Percentiles rank a stretch among this genome's conserved stretches.
phyloP scores from a whole-genome alignment of 2,797 vertebrate genomes.

The Cryptoblepharus egeriae region DNA sequence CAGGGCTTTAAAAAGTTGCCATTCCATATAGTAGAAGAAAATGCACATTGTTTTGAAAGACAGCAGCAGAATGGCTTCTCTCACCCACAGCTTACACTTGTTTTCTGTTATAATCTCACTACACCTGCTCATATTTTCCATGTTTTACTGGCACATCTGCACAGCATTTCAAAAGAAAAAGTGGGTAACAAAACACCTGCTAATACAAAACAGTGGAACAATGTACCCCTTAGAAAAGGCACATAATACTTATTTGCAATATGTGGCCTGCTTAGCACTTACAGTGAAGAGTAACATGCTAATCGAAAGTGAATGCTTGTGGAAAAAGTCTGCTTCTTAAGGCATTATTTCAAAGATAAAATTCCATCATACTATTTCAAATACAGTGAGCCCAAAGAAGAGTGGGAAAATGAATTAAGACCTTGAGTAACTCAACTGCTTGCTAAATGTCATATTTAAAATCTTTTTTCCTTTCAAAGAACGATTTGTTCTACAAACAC shows the following conservation, averaged over 20 bases:
- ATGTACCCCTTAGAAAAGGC: neutral
- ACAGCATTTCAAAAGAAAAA: neutral
- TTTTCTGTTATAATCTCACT: neutral
- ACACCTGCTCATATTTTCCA: conserved; percentile 2
- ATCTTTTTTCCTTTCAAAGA: neutral
- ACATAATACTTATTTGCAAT: neutral
- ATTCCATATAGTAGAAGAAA: neutral
- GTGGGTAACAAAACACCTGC: conserved; percentile 3
- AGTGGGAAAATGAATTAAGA: neutral
- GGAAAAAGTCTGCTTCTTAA: neutral
- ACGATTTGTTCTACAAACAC: conserved; percentile 8
- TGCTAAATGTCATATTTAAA: neutral
- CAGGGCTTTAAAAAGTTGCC: neutral
- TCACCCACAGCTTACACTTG: neutral
- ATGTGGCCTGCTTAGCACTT: neutral
- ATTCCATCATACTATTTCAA: neutral
- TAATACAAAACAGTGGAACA: conserved; percentile 10
- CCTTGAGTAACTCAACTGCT: too few species aligned
- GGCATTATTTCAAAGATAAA: neutral
- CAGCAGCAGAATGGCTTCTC: neutral
- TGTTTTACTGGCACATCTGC: neutral
- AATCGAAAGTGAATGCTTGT: neutral
- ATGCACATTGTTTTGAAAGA: neutral
- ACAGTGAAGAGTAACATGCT: neutral
- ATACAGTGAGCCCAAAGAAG: neutral